Conservation (phyloP, 2,888 invertebrate species). For the Ichneumoninae sp. region DNA sequence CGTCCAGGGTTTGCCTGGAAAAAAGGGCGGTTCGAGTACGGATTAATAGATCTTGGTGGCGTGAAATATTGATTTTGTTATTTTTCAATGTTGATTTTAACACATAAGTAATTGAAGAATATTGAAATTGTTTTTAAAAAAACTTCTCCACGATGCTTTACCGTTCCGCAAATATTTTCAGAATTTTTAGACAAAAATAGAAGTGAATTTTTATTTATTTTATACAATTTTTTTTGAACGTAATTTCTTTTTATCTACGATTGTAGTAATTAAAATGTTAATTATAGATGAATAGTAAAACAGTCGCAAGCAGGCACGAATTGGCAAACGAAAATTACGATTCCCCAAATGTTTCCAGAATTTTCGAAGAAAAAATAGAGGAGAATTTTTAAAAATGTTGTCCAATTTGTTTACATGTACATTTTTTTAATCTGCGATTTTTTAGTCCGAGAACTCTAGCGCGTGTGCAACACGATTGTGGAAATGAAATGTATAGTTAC, state of each 20-base stretch:
- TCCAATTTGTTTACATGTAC: no score
- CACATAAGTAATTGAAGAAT: no score
- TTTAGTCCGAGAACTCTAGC: no score
- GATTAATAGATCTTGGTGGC: not conserved
- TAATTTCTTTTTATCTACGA: no score
- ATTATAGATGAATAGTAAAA: no score
- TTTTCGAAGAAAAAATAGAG: not conserved
- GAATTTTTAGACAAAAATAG: not conserved
- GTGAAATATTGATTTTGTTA: not conserved
- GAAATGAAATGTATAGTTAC: not conserved
- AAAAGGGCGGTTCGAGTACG: slow-evolving; percentile 10
- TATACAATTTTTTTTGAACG: no score
- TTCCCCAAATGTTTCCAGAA: not conserved
- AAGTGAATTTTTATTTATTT: not conserved
- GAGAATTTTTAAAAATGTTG: not conserved
- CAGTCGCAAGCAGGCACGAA: no score
- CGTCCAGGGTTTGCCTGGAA: slow-evolving; percentile 4
- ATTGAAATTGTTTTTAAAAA: not conserved
- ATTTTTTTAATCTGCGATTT: no score
- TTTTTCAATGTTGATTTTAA: not conserved
- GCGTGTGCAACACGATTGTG: not conserved
- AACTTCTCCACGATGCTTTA: not conserved
- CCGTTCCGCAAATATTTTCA: no score
- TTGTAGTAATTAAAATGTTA: no score
- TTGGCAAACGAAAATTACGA: not conserved